Conservation (phyloP, 2,113 vertebrate species). For the Aegypius monachus region DNA sequence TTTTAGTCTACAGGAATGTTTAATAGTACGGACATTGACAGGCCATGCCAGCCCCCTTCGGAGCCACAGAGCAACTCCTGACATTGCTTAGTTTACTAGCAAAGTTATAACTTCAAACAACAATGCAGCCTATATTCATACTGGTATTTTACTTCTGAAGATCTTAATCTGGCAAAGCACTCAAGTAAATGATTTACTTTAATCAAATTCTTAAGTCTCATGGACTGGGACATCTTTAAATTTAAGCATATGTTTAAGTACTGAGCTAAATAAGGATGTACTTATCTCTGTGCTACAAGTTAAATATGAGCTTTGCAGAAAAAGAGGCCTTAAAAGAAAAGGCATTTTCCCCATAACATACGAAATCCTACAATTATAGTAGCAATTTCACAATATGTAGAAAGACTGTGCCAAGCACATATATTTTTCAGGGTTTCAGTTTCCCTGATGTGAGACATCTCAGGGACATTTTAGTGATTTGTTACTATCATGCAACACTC, state of each 20-base stretch:
- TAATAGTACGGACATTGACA: not conserved
- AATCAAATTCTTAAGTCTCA: not conserved
- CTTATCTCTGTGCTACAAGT: not conserved
- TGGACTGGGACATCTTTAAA: not conserved
- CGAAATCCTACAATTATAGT: conserved; percentile 2
- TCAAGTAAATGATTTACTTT: not conserved
- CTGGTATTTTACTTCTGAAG: not conserved
- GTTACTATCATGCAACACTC: conserved; percentile 21
- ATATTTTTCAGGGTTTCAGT: conserved; percentile 51
- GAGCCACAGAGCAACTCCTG: not conserved
- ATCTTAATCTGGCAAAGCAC: not conserved
- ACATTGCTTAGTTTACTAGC: not conserved
- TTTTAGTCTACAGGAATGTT: not conserved
- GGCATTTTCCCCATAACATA: not conserved
- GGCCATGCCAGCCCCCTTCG: not conserved
- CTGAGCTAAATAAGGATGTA: not conserved
- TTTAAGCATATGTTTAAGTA: not conserved
- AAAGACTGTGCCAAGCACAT: not conserved
- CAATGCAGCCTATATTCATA: not conserved
- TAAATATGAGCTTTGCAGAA: not conserved
- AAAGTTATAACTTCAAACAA: not conserved
- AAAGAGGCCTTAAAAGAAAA: not conserved
- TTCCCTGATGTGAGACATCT: conserved; percentile 41
- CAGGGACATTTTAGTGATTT: conserved; percentile 60
- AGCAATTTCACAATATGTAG: conserved; percentile 15